Evolutionary conservation across 35 echinoderm and acorn worm species (phyloP).

Genomic region (Acanthaster planci): DNA sequence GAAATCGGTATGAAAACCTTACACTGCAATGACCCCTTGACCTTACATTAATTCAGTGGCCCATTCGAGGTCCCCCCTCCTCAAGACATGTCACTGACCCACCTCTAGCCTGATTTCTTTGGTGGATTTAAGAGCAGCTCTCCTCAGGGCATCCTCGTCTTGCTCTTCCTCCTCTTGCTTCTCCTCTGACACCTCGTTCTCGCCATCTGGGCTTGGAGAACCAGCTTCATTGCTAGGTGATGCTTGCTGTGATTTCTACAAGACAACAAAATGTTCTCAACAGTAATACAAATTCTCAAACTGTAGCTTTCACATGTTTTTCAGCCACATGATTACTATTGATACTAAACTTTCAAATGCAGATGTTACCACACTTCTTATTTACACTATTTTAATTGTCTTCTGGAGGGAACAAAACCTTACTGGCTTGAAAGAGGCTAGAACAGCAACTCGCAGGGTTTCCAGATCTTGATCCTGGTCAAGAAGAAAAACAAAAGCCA

Average conservation of each 20-base stretch:
- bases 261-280: not conserved
- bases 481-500: constrained; percentile 18
- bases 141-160: constrained; percentile 53
- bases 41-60: too few relatives aligned
- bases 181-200: not conserved
- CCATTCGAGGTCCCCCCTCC: too few relatives aligned
- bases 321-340: too few relatives aligned
- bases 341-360: too few relatives aligned
- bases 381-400: too few relatives aligned
- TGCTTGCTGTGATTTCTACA: constrained; percentile 10
- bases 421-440: constrained; percentile 91
- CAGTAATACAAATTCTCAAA: not conserved
- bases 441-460: constrained; percentile 73
- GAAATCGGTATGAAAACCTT: too few relatives aligned
- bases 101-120: constrained; percentile 41
- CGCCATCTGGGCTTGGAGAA: not conserved
- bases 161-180: constrained; percentile 68
- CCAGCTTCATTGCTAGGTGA: not conserved
- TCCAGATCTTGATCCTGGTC: constrained; percentile 76
- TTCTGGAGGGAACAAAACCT: too few relatives aligned
- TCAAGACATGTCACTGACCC: not conserved
- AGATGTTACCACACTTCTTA: too few relatives aligned
- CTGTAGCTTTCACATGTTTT: too few relatives aligned
- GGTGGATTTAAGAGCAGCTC: constrained; percentile 79
- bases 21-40: too few relatives aligned